These are phyloP conservation scores for Cotesia glomerata DNA, from an alignment of 1,140 invertebrate species.

Conservation along the genomic window DNA sequence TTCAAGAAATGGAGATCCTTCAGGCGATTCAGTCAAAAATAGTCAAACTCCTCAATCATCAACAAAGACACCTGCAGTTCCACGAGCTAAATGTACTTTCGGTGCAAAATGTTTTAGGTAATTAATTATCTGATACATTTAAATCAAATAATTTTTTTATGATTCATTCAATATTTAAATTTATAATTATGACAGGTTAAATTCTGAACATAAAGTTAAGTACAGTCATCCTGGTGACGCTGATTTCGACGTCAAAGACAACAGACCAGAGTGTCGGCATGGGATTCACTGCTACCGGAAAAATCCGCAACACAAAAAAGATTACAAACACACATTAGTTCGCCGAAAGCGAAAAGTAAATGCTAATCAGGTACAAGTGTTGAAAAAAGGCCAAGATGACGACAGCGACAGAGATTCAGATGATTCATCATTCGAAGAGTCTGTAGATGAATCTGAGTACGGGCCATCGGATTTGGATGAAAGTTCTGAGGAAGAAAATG, in stretches of 20 bases:
- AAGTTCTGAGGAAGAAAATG: slow-evolving; percentile 35
- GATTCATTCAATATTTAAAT: not conserved
- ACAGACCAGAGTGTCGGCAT: slow-evolving; percentile 63
- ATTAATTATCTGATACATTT: too few species aligned
- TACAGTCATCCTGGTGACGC: slow-evolving; percentile 64
- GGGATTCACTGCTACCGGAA: slow-evolving; percentile 64
- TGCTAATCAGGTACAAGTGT: slow-evolving; percentile 17
- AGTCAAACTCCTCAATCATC: slow-evolving; percentile 12
- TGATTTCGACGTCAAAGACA: slow-evolving; percentile 62
- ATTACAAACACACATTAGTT: slow-evolving; percentile 59
- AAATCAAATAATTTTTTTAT: too few species aligned
- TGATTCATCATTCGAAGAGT: slow-evolving; percentile 45
- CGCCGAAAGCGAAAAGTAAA: slow-evolving; percentile 21
- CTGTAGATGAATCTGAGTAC: slow-evolving; percentile 54
- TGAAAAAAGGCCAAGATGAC: not conserved
- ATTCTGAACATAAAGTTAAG: slow-evolving; percentile 52
- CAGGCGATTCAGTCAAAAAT: slow-evolving; percentile 1
- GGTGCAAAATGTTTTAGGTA: slow-evolving; percentile 57
- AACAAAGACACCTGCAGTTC: not conserved
- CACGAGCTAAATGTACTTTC: slow-evolving; percentile 54
- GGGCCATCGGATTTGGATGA: slow-evolving; percentile 42
- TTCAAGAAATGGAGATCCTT: not conserved
- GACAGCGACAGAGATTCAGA: slow-evolving; percentile 21
- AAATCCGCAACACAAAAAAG: slow-evolving; percentile 60
- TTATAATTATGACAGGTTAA: slow-evolving; percentile 51